These are phyloP conservation scores for Tuta absoluta DNA, from an alignment of 2,888 invertebrate species.

Conservation along the genomic window DNA sequence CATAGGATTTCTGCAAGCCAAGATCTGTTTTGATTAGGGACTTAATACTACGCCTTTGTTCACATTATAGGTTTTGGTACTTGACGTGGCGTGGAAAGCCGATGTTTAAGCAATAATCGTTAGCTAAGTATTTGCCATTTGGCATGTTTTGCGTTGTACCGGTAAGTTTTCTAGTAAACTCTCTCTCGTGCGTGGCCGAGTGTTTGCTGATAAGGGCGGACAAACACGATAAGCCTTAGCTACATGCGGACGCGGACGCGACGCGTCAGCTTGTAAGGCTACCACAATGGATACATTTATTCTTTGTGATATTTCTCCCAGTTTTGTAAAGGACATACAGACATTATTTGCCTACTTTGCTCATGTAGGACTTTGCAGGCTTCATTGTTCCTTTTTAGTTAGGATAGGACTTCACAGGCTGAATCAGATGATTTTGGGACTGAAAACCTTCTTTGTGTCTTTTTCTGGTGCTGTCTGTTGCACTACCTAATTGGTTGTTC, in stretches of 20 bases:
- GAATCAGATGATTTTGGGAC: too few relatives aligned
- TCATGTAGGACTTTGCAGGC: too few relatives aligned
- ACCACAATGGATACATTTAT: neutral
- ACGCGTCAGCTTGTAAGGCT: neutral
- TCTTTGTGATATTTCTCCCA: neutral
- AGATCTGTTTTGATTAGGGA: neutral
- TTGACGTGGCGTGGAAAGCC: neutral
- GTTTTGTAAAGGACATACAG: neutral
- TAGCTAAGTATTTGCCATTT: neutral
- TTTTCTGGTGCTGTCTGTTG: too few relatives aligned
- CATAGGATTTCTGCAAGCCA: neutral
- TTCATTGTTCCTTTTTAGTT: too few relatives aligned
- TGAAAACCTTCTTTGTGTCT: too few relatives aligned
- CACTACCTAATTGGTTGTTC: too few relatives aligned
- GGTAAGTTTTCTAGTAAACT: conserved; percentile 12
- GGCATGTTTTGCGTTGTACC: conserved; percentile 4
- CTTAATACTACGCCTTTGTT: neutral
- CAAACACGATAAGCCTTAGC: conserved; percentile 24
- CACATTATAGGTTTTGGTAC: neutral
- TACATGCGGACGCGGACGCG: conserved; percentile 11
- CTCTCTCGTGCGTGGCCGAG: conserved; percentile 14
- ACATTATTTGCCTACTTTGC: too few relatives aligned
- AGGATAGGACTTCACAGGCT: too few relatives aligned
- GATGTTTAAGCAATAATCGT: conserved; percentile 7
- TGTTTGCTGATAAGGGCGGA: conserved; percentile 24